phyloP scores from a whole-genome alignment of 2,113 vertebrate species.

The Cololabis saira region DNA sequence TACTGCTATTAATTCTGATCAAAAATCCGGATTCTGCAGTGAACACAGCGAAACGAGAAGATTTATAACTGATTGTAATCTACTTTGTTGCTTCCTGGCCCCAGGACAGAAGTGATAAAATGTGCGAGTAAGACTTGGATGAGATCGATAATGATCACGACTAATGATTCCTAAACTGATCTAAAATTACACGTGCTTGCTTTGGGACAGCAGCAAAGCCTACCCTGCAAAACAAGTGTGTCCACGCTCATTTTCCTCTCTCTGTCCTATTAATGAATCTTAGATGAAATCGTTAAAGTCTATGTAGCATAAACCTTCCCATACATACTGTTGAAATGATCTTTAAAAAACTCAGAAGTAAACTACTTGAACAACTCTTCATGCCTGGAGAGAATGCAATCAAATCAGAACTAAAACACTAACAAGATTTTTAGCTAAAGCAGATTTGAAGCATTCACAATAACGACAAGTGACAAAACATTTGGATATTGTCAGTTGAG shows the following conservation, averaged over 20 bases:
- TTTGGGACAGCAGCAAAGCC: too few relatives aligned
- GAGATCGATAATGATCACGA: too few relatives aligned
- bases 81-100: constrained; percentile 21
- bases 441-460: too few relatives aligned
- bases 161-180: too few relatives aligned
- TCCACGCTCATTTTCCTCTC: constrained; percentile 35
- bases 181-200: too few relatives aligned
- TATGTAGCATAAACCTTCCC: too few relatives aligned
- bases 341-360: too few relatives aligned
- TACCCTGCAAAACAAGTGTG: constrained; percentile 1
- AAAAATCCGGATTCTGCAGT: constrained; percentile 56
- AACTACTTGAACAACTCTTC: too few relatives aligned
- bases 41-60: constrained; percentile 13
- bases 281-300: constrained; percentile 6
- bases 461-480: constrained; percentile 1
- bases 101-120: constrained; percentile 21
- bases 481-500: constrained; percentile 35
- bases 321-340: too few relatives aligned
- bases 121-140: constrained; percentile 1
- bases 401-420: too few relatives aligned
- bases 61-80: constrained; percentile 37
- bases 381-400: too few relatives aligned
- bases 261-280: constrained; percentile 36
- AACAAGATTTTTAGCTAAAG: too few relatives aligned
- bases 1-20: constrained; percentile 59